These are phyloP conservation scores for Ochropleura leucogaster DNA, from an alignment of 2,888 invertebrate species.

Conservation along the genomic window DNA sequence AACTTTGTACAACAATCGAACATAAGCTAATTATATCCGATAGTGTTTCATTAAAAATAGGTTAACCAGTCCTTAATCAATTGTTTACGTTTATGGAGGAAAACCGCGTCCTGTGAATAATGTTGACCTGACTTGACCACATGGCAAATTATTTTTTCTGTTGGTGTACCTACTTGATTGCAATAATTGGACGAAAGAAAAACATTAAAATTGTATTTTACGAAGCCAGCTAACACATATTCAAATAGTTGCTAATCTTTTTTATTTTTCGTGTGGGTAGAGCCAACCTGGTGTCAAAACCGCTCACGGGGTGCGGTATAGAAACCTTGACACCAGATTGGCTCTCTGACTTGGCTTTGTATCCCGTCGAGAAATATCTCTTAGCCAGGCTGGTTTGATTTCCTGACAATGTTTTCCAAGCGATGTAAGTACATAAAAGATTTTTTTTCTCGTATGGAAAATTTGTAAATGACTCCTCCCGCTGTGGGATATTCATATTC, in stretches of 20 bases:
- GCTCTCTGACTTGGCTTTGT: too few species aligned
- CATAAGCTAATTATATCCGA: slow-evolving; percentile 61
- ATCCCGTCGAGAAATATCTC: too few species aligned
- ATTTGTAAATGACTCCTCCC: too few species aligned
- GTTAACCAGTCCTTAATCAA: slow-evolving; percentile 75
- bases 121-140: slow-evolving; percentile 24
- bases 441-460: too few species aligned
- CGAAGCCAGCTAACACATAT: background rate
- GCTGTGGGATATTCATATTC: background rate
- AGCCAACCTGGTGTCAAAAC: too few species aligned
- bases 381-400: too few species aligned
- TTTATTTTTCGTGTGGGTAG: too few species aligned
- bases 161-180: slow-evolving; percentile 8
- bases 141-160: slow-evolving; percentile 31
- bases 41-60: slow-evolving; percentile 64
- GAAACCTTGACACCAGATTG: too few species aligned
- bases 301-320: too few species aligned
- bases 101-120: slow-evolving; percentile 67
- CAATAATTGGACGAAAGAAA: slow-evolving; percentile 6
- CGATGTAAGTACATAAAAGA: too few species aligned
- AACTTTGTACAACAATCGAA: slow-evolving; percentile 47
- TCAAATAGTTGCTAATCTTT: background rate
- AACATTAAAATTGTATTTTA: background rate
- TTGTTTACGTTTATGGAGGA: slow-evolving; percentile 77
- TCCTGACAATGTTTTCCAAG: too few species aligned